Evolutionary conservation across 2,797 vertebrate species (phyloP), one percentile per base, ranked within the genome.

Genomic region (Phaenicophaeus curvirostris): DNA sequence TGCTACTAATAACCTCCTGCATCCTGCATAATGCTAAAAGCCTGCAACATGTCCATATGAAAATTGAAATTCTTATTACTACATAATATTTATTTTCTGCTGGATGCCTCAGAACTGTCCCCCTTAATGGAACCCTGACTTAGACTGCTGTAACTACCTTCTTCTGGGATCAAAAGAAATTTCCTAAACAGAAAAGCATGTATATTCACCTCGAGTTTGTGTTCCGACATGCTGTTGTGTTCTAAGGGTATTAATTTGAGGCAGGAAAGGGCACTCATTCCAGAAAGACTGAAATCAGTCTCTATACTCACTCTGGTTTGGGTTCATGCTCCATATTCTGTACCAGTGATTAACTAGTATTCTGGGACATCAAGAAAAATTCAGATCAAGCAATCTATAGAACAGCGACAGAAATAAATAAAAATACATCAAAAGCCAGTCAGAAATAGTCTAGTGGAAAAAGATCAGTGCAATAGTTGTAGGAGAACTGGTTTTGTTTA

Each of bases 61-160:
- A 91, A 94, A 66, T 7, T 76, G 23, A 53, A 87, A 81, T 75
- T 68, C 39, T 58, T 90, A 44, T 28, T 81, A 41, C 33, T 84
- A 39, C 75, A 61, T 94, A 92, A 83, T 62, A 69, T 51, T 83
- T 91, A n/a, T 83, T 93, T 77, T 89, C 58, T 92, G 55, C 20
- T 67, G 66, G 28, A 33, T 57, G 27, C 21, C n/a, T 89, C 50
- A 57, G 58, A 68, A 65, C 27, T n/a, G 2, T 50, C 90, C 4
- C 8, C 3, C 15, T 73, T 74, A 68, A 58, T 63, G 82, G 39
- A 80, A 72, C 8, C 4, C 44, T 65, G 9, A 3, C 8, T 51
- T 80, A 73, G 3, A 37, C 39, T 85, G 21, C 25, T 92, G 11
- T 59, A 85, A 50, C 21, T 87, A 41, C 21, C 16, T 83, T 92